Conservation (phyloP, 2,888 invertebrate species). For the Drosophila nr. fundita region DNA sequence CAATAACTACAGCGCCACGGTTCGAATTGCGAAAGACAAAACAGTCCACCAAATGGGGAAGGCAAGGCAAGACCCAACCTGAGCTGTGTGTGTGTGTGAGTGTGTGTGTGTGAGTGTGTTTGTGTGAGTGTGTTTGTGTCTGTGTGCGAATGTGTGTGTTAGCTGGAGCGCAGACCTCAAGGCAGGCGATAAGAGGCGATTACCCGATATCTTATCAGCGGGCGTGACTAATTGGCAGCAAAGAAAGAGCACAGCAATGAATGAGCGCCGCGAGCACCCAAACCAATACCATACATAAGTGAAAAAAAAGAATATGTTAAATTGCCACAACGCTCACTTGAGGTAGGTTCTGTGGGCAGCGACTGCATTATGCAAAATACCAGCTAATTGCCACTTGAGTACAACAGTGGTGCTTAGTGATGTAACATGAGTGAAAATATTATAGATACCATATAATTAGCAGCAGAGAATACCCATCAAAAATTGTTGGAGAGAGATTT, state of each 20-base stretch:
- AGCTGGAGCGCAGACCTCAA: slow-evolving; percentile 46
- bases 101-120: not conserved
- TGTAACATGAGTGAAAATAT: slow-evolving; percentile 1
- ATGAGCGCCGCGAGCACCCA: slow-evolving; percentile 16
- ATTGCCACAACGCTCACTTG: slow-evolving; percentile 41
- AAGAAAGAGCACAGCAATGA: slow-evolving; percentile 37
- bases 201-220: slow-evolving; percentile 70
- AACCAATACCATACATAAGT: slow-evolving; percentile 39
- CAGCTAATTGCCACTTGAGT: slow-evolving; percentile 7
- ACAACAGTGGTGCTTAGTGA: not conserved
- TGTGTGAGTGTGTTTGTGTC: not conserved
- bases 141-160: not conserved
- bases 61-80: slow-evolving; percentile 11
- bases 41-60: slow-evolving; percentile 25
- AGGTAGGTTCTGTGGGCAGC: slow-evolving; percentile 58
- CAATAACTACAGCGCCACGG: slow-evolving; percentile 30
- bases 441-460: not conserved
- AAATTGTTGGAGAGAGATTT: not conserved
- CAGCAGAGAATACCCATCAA: not conserved
- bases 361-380: slow-evolving; percentile 44
- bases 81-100: not conserved
- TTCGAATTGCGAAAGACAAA: slow-evolving; percentile 67
- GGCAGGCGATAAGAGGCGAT: slow-evolving; percentile 72
- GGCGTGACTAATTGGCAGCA: slow-evolving; percentile 73
- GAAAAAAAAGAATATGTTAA: slow-evolving; percentile 27